Evolutionary conservation across 2,797 vertebrate species (phyloP).

Genomic region (Choloepus didactylus): DNA sequence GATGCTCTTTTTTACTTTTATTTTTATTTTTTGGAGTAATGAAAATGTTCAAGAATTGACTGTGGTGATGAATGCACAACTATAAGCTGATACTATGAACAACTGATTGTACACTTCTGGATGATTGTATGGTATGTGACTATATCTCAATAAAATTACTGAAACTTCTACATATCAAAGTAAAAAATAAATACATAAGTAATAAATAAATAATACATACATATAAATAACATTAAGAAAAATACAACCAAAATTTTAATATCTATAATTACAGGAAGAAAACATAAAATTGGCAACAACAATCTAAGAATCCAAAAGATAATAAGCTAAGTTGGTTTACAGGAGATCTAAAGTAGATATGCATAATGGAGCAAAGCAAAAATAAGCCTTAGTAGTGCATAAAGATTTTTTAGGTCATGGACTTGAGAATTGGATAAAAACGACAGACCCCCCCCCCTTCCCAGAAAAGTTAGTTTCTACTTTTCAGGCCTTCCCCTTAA

Average conservation of each 20-base stretch:
- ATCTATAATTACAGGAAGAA: constrained; percentile 4
- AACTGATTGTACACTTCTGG: no score
- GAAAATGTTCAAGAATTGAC: no score
- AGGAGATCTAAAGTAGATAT: not conserved
- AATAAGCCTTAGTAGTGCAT: not conserved
- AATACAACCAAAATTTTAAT: not conserved
- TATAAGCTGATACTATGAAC: no score
- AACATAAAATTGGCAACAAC: not conserved
- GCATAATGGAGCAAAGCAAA: not conserved
- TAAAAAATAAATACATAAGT: not conserved
- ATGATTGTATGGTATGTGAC: no score
- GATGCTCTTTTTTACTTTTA: no score
- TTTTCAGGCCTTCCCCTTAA: not conserved
- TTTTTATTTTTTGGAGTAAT: no score
- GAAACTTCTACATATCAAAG: not conserved
- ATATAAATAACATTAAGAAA: not conserved
- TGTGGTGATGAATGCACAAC: no score
- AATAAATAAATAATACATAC: not conserved
- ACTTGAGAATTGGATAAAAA: not conserved
- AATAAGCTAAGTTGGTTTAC: not conserved
- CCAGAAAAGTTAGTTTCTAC: not conserved
- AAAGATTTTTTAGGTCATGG: not conserved
- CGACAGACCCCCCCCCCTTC: not conserved
- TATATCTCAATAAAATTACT: not conserved
- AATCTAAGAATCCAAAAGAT: not conserved